Base-by-base conservation (phyloP, 2,113 vertebrate genomes). In the Sitta europaea region DNA sequence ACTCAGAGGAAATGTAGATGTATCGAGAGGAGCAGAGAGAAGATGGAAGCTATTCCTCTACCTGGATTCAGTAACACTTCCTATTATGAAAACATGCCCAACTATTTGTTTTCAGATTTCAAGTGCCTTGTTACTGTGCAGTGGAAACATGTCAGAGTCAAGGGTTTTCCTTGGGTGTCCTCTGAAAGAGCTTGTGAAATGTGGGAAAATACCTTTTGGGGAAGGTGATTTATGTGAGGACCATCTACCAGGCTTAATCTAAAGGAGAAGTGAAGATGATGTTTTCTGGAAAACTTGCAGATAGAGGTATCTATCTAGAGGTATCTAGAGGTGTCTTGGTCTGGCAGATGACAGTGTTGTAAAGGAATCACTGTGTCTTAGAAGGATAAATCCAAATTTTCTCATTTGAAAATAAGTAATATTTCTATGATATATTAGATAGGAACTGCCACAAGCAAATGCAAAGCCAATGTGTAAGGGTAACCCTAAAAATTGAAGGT, bases 401-500 rank as follows among this genome's bases (percentile, higher is more conserved):
- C 65, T 86, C 3, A 3, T 74, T 74, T 92, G 51, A 70, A 35
- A 38, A 5, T 33, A 55, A 51, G 14, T 53, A 43, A 14, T 45
- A 14, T 76, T 86, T 83, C 18, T 70, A n/a, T n/a, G n/a, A n/a
- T n/a, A n/a, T n/a, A n/a, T n/a, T n/a, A n/a, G n/a, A n/a, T n/a
- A 43, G 38, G 86, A 92, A 40, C 4, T 57, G 42, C 35, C 1
- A 3, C 54, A 73, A 70, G 31, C 50, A 76, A 28, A 79, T 35
- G 35, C 38, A 51, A 55, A 90, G 47, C n/a, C 35, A 35, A 5
- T 14, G 25, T 74, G 21, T 80, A 59, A 95, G 51, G 28, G 59
- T 92, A 90, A 96, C 45, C 61, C 87, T 59, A 48, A 93, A 93
- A 96, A 42, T 5, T 45, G 28, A 86, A 91, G 80, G 36, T 92